Evolutionary conservation across 2,888 invertebrate species (phyloP).

Genomic region (Ormyrus nitidulus): DNA sequence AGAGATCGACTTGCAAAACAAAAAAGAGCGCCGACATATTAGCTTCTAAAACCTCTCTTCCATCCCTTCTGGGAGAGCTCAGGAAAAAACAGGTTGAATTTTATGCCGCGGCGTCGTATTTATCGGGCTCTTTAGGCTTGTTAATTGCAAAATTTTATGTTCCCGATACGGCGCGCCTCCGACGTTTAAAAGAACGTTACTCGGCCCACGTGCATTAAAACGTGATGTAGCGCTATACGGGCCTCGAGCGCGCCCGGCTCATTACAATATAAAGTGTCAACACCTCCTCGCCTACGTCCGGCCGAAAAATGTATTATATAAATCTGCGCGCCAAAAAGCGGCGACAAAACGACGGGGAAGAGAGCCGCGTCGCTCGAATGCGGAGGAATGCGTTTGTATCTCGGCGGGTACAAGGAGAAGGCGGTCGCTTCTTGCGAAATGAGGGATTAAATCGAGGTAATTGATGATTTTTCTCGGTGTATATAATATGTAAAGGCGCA

Average conservation of each 20-base stretch:
- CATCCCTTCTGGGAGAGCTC: no score
- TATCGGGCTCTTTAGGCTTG: constrained; percentile 23
- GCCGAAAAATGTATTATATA: background rate
- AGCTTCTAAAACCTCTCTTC: background rate
- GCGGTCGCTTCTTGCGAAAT: constrained; percentile 16
- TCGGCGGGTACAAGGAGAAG: background rate
- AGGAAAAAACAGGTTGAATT: constrained; percentile 8
- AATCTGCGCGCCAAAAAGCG: background rate
- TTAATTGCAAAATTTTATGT: constrained; percentile 42
- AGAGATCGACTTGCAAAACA: background rate
- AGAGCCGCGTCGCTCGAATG: no score
- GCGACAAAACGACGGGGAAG: background rate
- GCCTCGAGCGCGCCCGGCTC: background rate
- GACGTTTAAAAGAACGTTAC: constrained; percentile 26
- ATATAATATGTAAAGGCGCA: constrained; percentile 2
- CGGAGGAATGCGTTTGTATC: constrained; percentile 1
- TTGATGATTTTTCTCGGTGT: background rate
- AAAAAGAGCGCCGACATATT: background rate
- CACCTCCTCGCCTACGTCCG: background rate
- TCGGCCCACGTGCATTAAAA: constrained; percentile 25
- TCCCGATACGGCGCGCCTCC: constrained; percentile 4
- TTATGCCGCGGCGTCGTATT: constrained; percentile 9
- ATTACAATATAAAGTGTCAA: constrained; percentile 43
- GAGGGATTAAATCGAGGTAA: background rate
- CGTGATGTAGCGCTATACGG: background rate